A percentile compares a stretch with the other conserved stretches of the same genome.
These are phyloP conservation scores for Frieseomelitta varia DNA, from an alignment of 1,140 invertebrate species.

Conservation along the genomic window DNA sequence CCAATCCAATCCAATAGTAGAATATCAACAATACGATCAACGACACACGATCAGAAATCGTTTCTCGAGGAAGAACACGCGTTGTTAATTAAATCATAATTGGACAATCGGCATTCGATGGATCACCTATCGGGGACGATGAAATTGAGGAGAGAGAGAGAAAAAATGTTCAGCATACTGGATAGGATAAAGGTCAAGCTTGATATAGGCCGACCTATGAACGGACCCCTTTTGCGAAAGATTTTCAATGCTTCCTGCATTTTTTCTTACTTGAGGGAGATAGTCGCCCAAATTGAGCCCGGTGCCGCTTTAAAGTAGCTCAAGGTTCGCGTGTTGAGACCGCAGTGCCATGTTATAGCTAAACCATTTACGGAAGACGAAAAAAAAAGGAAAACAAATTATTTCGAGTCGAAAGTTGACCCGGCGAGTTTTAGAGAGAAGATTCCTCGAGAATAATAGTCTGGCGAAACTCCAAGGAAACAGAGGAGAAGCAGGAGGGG, in stretches of 20 bases:
- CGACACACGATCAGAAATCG: too few relatives aligned
- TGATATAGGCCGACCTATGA: conserved; percentile 26
- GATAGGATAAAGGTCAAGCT: background rate
- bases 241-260: conserved; percentile 10
- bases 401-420: conserved; percentile 8
- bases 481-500: background rate
- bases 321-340: conserved; percentile 30
- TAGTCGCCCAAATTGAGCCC: background rate
- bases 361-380: background rate
- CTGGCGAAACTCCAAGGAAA: background rate
- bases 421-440: background rate
- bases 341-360: background rate
- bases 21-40: background rate
- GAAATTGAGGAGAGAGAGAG: background rate
- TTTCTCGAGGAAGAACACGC: too few relatives aligned
- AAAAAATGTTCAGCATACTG: background rate
- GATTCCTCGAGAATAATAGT: background rate
- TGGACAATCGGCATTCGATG: background rate
- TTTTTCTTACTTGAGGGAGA: conserved; percentile 14
- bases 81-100: conserved; percentile 4
- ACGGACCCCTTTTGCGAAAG: background rate
- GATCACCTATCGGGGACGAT: background rate
- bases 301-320: conserved; percentile 18
- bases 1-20: too few relatives aligned
- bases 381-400: background rate